These are phyloP conservation scores for Tychaedon coryphoeus DNA, from an alignment of 2,113 vertebrate species.

Conservation along the genomic window DNA sequence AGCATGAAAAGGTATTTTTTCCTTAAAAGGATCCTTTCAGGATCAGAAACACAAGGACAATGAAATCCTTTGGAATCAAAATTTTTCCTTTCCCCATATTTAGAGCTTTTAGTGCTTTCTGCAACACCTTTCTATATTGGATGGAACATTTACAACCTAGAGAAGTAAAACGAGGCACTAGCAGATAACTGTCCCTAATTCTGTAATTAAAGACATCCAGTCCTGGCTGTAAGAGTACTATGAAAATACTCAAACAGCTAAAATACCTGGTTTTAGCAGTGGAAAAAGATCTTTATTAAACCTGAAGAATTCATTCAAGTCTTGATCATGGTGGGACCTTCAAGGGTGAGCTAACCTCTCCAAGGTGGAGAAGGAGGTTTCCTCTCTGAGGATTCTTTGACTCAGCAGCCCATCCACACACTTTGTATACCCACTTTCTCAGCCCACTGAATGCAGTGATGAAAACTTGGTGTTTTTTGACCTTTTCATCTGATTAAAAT, in stretches of 20 bases:
- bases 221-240: not conserved
- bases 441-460: constrained; percentile 18
- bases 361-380: not conserved
- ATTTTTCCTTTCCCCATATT: not conserved
- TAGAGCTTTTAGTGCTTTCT: not conserved
- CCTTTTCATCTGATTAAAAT: constrained; percentile 53
- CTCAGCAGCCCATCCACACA: not conserved
- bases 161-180: not conserved
- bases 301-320: not conserved
- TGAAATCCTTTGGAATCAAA: not conserved
- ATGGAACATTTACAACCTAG: not conserved
- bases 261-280: not conserved
- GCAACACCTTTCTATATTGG: not conserved
- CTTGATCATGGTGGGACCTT: not conserved
- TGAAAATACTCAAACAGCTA: not conserved
- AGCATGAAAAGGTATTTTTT: not conserved
- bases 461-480: constrained; percentile 26
- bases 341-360: not conserved
- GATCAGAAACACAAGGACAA: not conserved
- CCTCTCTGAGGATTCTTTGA: not conserved
- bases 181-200: not conserved
- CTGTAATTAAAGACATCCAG: not conserved
- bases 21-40: not conserved
- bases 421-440: not conserved
- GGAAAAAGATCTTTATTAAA: not conserved